These are phyloP conservation scores for Xenopus petersii DNA, from an alignment of 2,797 vertebrate species.

Conservation along the genomic window DNA sequence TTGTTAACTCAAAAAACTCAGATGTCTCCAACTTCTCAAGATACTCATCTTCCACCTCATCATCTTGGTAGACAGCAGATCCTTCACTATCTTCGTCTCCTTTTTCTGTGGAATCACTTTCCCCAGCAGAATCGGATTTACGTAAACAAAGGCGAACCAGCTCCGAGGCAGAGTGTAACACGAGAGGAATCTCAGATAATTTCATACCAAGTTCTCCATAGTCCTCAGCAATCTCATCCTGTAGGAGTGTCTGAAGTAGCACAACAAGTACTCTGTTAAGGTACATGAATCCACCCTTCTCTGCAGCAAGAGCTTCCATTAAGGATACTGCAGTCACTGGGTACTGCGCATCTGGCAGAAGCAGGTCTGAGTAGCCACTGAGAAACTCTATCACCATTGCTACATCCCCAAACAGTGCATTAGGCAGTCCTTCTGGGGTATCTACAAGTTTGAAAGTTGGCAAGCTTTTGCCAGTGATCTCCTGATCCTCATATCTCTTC, in stretches of 20 bases:
- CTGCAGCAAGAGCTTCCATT: slow-evolving; percentile 88
- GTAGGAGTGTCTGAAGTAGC: slow-evolving; percentile 89
- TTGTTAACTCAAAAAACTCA: slow-evolving; percentile 88
- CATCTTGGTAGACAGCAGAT: slow-evolving; percentile 74
- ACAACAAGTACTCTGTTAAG: slow-evolving; percentile 89
- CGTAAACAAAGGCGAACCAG: slow-evolving; percentile 90
- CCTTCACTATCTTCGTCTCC: slow-evolving; percentile 73
- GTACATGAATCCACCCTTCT: slow-evolving; percentile 90
- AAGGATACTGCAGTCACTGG: slow-evolving; percentile 84
- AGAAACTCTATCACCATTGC: slow-evolving; percentile 95
- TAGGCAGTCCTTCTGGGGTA: slow-evolving; percentile 92
- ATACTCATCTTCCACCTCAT: slow-evolving; percentile 86
- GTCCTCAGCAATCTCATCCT: slow-evolving; percentile 94
- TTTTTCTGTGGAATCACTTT: slow-evolving; percentile 66
- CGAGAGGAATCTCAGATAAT: slow-evolving; percentile 92
- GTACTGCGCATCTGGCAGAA: slow-evolving; percentile 91
- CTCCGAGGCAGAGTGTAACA: slow-evolving; percentile 90
- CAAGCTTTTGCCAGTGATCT: slow-evolving; percentile 75
- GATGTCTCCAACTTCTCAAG: slow-evolving; percentile 87
- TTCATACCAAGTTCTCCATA: slow-evolving; percentile 93
- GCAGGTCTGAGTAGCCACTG: slow-evolving; percentile 84
- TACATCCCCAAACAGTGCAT: slow-evolving; percentile 88
- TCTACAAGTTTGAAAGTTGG: slow-evolving; percentile 87
- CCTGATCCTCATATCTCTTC: slow-evolving; percentile 89
- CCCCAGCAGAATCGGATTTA: slow-evolving; percentile 83